A percentile compares a stretch with the other conserved stretches of the same genome.
These are phyloP conservation scores for Stenurella melanura DNA, from an alignment of 2,888 invertebrate genomes.

Conservation along the genomic window DNA sequence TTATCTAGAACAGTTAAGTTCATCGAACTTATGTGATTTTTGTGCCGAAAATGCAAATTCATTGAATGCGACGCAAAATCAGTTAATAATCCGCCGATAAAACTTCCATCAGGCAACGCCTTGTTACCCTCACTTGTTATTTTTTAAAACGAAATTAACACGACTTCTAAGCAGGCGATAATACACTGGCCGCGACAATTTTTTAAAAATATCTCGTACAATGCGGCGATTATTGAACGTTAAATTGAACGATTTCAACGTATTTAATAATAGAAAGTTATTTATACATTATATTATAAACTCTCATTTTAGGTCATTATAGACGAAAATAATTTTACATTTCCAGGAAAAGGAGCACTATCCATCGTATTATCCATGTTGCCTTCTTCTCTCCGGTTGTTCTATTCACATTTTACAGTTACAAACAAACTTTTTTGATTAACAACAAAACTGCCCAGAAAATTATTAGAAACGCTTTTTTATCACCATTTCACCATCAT, in stretches of 20 bases:
- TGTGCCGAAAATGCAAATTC: slow-evolving; percentile 18
- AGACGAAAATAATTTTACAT: slow-evolving; percentile 52
- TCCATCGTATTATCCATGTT: slow-evolving; percentile 62
- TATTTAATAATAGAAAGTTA: slow-evolving; percentile 55
- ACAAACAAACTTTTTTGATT: slow-evolving; percentile 36
- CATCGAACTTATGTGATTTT: slow-evolving; percentile 31
- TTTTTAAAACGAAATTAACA: slow-evolving; percentile 35
- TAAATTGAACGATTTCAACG: slow-evolving; percentile 1
- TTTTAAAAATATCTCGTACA: background rate
- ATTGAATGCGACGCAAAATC: slow-evolving; percentile 16
- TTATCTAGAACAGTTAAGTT: slow-evolving; percentile 29
- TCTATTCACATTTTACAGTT: slow-evolving; percentile 49
- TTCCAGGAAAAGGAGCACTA: slow-evolving; percentile 56
- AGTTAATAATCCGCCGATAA: slow-evolving; percentile 13
- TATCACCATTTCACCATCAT: slow-evolving; percentile 48
- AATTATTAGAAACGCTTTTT: slow-evolving; percentile 45
- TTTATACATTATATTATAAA: slow-evolving; percentile 49
- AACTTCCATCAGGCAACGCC: slow-evolving; percentile 47
- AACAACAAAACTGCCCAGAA: slow-evolving; percentile 40
- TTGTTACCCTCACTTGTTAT: slow-evolving; percentile 37
- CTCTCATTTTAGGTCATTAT: slow-evolving; percentile 53
- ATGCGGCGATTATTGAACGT: background rate
- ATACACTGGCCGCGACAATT: slow-evolving; percentile 5
- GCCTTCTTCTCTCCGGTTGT: slow-evolving; percentile 8
- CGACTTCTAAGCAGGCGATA: background rate